phyloP scores from a whole-genome alignment of 2,797 vertebrate species.

The Benthosema pterotum region DNA sequence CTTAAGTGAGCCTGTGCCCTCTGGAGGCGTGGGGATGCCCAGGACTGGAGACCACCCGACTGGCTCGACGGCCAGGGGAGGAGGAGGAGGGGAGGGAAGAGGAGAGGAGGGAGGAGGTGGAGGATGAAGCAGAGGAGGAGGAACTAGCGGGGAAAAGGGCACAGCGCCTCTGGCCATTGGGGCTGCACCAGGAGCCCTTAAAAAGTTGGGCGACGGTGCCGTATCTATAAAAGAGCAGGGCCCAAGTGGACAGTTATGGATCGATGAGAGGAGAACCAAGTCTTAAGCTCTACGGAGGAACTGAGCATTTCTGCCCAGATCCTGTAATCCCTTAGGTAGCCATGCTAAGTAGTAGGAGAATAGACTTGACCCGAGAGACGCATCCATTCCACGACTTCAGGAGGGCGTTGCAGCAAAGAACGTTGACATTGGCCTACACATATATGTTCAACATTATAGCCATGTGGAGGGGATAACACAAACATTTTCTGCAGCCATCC shows the following conservation, averaged over 20 bases:
- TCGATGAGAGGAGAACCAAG: constrained; percentile 42
- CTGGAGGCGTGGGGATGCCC: constrained; percentile 72
- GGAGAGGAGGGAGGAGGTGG: constrained; percentile 63
- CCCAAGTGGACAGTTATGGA: constrained; percentile 60
- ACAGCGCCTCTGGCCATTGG: constrained; percentile 65
- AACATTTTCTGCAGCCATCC: constrained; percentile 34
- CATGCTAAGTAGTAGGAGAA: constrained; percentile 12
- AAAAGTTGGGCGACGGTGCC: constrained; percentile 56
- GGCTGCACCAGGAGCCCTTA: constrained; percentile 65
- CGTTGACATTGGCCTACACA: constrained; percentile 23
- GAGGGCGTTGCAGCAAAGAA: constrained; percentile 11
- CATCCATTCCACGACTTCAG: neutral
- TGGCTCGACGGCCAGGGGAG: constrained; percentile 62
- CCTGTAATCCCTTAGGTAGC: constrained; percentile 41
- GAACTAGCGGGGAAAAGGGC: constrained; percentile 69
- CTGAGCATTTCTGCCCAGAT: constrained; percentile 38
- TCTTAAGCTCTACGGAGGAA: constrained; percentile 44
- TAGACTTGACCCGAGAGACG: neutral
- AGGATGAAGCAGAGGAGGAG: constrained; percentile 69
- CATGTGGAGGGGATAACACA: constrained; percentile 21
- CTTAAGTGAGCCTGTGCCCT: constrained; percentile 79
- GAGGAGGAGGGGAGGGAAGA: constrained; percentile 51
- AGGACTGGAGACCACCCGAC: constrained; percentile 72
- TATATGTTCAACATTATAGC: constrained; percentile 8
- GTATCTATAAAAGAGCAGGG: constrained; percentile 77